Evolutionary conservation across 2,797 vertebrate genomes (phyloP).

Genomic region (Phrynocephalus forsythii): DNA sequence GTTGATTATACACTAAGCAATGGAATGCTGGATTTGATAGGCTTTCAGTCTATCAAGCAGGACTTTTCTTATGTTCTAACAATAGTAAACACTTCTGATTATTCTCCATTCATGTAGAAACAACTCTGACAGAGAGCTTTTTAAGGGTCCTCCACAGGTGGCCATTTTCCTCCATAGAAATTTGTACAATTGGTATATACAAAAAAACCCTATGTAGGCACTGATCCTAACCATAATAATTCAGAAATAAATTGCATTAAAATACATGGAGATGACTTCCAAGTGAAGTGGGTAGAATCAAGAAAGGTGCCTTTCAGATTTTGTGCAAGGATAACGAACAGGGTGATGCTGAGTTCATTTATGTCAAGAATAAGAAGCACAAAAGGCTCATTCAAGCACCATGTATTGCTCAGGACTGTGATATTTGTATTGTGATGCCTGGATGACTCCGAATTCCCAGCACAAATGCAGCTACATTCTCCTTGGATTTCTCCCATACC

Average conservation of each 20-base stretch:
- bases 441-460: not conserved
- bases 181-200: not conserved
- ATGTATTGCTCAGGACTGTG: conserved; percentile 11
- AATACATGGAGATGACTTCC: not conserved
- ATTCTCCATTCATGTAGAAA: not conserved
- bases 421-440: conserved; percentile 14
- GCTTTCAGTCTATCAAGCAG: too few species aligned
- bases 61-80: too few species aligned
- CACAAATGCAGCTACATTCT: not conserved
- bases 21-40: too few species aligned
- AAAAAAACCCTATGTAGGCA: not conserved
- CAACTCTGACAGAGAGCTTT: not conserved
- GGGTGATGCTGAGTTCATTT: conserved; percentile 13
- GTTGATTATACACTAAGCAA: too few species aligned
- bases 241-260: not conserved
- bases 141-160: not conserved
- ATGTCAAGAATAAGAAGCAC: conserved; percentile 43
- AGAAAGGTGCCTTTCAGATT: not conserved
- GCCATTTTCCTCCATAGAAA: not conserved
- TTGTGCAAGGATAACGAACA: not conserved
- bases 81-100: not conserved
- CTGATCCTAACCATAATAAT: not conserved
- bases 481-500: conserved; percentile 77
- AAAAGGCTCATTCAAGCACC: conserved; percentile 44
- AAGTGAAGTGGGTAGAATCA: not conserved